These are phyloP conservation scores for Epinotia demarniana DNA, from an alignment of 2,888 invertebrate genomes.

Conservation along the genomic window DNA sequence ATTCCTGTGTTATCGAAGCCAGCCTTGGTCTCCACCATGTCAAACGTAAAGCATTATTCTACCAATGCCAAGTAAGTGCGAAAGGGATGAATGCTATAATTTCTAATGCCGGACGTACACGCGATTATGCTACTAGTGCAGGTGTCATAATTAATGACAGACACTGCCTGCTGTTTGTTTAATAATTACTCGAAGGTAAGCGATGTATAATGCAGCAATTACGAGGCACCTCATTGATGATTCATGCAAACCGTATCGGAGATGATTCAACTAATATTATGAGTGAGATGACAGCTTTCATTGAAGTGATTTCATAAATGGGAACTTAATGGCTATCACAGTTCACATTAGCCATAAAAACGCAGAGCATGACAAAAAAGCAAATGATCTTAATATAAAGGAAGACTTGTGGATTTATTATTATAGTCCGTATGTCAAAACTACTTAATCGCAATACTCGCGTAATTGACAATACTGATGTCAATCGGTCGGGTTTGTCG, in stretches of 20 bases:
- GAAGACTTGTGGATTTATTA: too few relatives aligned
- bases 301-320: conserved; percentile 3
- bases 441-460: too few relatives aligned
- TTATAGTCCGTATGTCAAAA: too few relatives aligned
- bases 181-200: conserved; percentile 4
- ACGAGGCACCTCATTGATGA: conserved; percentile 24
- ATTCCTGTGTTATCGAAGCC: too few relatives aligned
- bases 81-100: too few relatives aligned
- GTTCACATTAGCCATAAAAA: background rate
- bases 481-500: background rate
- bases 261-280: conserved; percentile 19
- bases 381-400: too few relatives aligned
- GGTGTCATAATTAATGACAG: background rate
- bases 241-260: conserved; percentile 17
- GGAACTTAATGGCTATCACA: too few relatives aligned
- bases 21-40: too few relatives aligned
- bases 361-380: background rate
- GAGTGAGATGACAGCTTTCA: conserved; percentile 26
- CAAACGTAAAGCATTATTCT: too few relatives aligned
- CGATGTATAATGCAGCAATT: conserved; percentile 36
- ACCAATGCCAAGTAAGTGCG: too few relatives aligned
- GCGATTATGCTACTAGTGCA: background rate
- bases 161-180: background rate
- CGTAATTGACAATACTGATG: too few relatives aligned
- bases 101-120: too few relatives aligned